These are phyloP conservation scores for Acromyrmex echinatior DNA, from an alignment of 1,140 invertebrate species.

Conservation along the genomic window DNA sequence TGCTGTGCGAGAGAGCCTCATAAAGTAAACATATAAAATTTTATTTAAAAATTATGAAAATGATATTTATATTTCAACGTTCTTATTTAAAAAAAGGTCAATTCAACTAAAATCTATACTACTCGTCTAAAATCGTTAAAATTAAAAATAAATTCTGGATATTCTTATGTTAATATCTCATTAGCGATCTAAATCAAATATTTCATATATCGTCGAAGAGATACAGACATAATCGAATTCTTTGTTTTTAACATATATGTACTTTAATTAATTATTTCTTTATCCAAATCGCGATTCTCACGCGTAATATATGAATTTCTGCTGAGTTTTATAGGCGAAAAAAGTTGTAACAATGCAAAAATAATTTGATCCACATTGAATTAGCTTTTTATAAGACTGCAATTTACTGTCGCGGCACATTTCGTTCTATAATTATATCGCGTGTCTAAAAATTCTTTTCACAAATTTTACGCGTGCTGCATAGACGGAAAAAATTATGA, in stretches of 20 bases:
- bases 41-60: background rate
- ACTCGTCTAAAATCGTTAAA: no score
- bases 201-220: background rate
- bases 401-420: background rate
- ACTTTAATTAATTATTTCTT: background rate
- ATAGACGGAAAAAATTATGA: background rate
- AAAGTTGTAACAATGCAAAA: constrained; percentile 23
- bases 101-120: background rate
- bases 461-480: constrained; percentile 21
- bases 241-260: background rate
- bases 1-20: background rate
- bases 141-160: background rate
- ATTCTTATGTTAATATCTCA: background rate
- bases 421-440: background rate
- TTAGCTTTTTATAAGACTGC: background rate
- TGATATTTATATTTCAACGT: background rate
- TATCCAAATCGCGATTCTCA: no score
- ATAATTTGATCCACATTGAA: background rate
- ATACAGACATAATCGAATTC: background rate
- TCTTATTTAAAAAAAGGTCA: background rate
- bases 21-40: background rate
- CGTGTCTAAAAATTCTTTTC: background rate
- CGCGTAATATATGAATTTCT: background rate
- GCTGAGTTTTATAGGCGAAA: background rate
- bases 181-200: background rate